Conservation (phyloP, 2,797 vertebrate genomes). For the Tarsius wallacei region DNA sequence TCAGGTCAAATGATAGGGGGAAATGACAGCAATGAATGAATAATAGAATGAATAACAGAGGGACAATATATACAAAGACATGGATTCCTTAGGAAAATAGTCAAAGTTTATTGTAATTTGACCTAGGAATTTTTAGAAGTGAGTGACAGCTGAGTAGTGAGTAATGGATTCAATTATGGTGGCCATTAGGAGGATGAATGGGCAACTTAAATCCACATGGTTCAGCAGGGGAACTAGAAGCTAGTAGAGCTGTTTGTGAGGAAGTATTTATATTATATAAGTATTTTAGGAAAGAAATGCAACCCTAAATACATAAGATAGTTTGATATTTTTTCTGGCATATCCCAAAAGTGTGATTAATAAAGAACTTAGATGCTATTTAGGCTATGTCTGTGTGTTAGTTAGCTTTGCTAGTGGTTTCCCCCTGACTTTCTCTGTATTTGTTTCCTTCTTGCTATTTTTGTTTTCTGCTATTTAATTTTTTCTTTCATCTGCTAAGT, state of each 20-base stretch:
- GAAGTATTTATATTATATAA: not conserved
- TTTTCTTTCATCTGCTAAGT: conserved; percentile 27
- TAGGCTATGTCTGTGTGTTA: not conserved
- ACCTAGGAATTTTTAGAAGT: not conserved
- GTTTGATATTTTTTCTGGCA: not conserved
- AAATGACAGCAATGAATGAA: not conserved
- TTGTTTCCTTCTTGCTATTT: not conserved
- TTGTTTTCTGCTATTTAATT: conserved; percentile 13
- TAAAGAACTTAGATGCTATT: not conserved
- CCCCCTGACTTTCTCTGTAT: not conserved
- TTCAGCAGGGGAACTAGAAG: not conserved
- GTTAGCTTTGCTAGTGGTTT: not conserved
- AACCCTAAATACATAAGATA: not conserved
- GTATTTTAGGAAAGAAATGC: conserved; percentile 7
- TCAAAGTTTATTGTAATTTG: not conserved
- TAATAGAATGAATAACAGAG: not conserved
- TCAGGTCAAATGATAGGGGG: not conserved
- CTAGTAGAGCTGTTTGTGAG: not conserved
- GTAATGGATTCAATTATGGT: not conserved
- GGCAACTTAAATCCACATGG: not conserved
- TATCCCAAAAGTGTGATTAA: not conserved
- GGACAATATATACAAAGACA: not conserved
- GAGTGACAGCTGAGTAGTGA: not conserved
- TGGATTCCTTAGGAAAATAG: not conserved
- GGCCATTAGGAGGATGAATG: not conserved